Percentiles rank a stretch among this genome's conserved stretches.
Evolutionary conservation across 1,140 invertebrate species (phyloP).

Genomic region (Temnothorax nylanderi): DNA sequence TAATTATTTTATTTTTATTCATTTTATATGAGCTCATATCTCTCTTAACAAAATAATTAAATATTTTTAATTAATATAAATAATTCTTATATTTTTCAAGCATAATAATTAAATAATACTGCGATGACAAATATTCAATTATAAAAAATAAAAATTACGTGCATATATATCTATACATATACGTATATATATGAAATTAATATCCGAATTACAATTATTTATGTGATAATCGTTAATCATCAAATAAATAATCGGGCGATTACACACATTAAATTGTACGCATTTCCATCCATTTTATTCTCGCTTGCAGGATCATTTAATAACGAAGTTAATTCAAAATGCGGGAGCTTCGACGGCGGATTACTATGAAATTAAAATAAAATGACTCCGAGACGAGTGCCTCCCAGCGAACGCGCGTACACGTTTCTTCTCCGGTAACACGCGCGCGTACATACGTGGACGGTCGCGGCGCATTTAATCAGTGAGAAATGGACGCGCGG

Average conservation of each 20-base stretch:
- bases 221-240: background rate
- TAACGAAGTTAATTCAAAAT: conserved; percentile 7
- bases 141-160: background rate
- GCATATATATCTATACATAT: background rate
- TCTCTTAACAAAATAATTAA: background rate
- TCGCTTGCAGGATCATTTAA: background rate
- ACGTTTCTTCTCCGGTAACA: background rate
- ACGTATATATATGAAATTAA: background rate
- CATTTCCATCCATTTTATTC: background rate
- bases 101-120: background rate
- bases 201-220: background rate
- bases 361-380: conserved; percentile 43
- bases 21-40: background rate
- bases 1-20: background rate
- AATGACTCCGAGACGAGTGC: background rate
- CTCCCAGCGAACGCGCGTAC: background rate
- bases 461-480: conserved; percentile 38
- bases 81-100: background rate
- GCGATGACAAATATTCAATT: background rate
- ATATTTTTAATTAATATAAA: conserved; percentile 10
- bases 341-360: background rate
- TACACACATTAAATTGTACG: background rate
- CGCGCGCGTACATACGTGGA: background rate
- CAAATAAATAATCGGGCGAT: background rate
- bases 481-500: conserved; percentile 31